Evolutionary conservation across 1,140 invertebrate genomes (phyloP), one percentile per base, ranked within the genome.

Genomic region (Physella acuta): DNA sequence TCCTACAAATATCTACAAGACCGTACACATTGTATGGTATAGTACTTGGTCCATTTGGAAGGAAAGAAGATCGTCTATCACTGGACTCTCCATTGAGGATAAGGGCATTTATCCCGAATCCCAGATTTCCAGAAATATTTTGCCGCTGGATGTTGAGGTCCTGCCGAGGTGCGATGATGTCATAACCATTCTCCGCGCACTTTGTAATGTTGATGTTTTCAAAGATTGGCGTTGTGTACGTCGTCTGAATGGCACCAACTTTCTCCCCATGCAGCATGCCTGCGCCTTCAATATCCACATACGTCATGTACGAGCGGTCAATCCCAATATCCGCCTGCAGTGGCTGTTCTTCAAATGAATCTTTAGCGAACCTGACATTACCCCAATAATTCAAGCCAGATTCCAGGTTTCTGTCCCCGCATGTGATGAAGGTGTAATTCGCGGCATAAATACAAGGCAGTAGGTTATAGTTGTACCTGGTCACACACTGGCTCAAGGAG

Each of bases 21-120:
- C 97, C 96, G 84, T 97, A 98, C n/a, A 96, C 85, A 78, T 94
- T 89, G 79, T 98, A 98, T 0, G 97, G 96, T 34, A 99, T 88
- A 78, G 92, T 92, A 0, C 97, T 87, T 3, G 70, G 64, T 4
- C 73, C 72, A 5, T 82, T 66, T 3, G 82, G 79, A 44, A 60
- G 62, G 59, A 85, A 85, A 5, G 94, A 94, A 37, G 93, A 94
- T 24, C 91, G 90, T 0, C 91, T 91, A 79, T 94, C 92, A 63
- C 93, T 90, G 0, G 95, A 94, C 87, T 98, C 95, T 5, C 95
- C 95, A 34, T 92, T 95, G 59, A 99, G 85, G 0, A 94, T 92
- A 1, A 97, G 87, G 59, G 94, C 89, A 81, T 91, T 97, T 0
- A 99, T 85, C 8, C 94, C 97, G 77, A 93, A 90, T 5, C 97